These are phyloP conservation scores for Hexactinellida sp. DNA, from an alignment of 37 sponge, comb jelly and placozoan genomes.

Conservation along the genomic window DNA sequence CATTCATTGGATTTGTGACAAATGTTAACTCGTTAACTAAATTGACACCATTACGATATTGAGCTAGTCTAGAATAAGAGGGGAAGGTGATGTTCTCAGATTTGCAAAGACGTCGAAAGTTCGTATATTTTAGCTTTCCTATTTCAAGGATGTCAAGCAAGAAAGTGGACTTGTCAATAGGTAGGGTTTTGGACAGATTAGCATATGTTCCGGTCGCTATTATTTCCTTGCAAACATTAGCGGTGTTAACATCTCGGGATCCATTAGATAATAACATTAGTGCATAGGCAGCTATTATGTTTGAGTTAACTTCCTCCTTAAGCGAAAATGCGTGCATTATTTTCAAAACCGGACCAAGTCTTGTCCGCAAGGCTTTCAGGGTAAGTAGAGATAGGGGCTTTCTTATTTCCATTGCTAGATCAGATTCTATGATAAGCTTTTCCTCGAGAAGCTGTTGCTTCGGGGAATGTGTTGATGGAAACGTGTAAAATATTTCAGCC, in stretches of 20 bases:
- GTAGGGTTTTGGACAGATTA: not conserved
- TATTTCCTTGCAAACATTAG: not conserved
- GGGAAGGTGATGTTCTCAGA: slow-evolving; percentile 3
- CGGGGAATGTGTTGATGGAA: too few relatives aligned
- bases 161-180: not conserved
- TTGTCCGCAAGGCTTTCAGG: slow-evolving; percentile 1
- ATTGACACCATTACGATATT: not conserved
- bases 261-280: not conserved
- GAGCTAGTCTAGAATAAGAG: slow-evolving; percentile 7
- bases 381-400: not conserved
- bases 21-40: slow-evolving; percentile 1
- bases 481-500: too few relatives aligned
- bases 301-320: not conserved
- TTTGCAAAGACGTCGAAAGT: not conserved
- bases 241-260: not conserved
- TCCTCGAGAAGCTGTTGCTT: too few relatives aligned
- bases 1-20: not conserved
- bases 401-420: slow-evolving; percentile 9
- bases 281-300: slow-evolving; percentile 1
- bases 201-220: not conserved
- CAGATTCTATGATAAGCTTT: not conserved
- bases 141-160: slow-evolving; percentile 7
- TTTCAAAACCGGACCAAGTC: not conserved
- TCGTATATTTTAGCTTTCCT: slow-evolving; percentile 8
- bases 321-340: not conserved